Percentiles rank a stretch among this genome's conserved stretches.
Conservation (phyloP, 2,113 vertebrate species). For the Percina caprodes region DNA sequence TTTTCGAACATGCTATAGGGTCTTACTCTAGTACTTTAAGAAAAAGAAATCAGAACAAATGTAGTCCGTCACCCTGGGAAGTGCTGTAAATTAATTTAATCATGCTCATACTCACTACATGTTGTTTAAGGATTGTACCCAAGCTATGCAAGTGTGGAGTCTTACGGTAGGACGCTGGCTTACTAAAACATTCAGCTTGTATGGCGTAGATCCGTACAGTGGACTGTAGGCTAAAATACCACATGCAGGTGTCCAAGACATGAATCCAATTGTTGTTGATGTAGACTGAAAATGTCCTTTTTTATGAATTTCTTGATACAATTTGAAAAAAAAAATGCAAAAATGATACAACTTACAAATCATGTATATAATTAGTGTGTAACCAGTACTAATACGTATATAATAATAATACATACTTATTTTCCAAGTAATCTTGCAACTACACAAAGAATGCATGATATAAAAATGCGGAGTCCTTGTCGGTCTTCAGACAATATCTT, state of each 20-base stretch:
- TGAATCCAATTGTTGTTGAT: background rate
- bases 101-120: background rate
- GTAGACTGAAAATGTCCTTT: background rate
- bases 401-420: background rate
- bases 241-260: too few relatives aligned
- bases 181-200: background rate
- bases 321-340: too few relatives aligned
- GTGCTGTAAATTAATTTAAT: slow-evolving; percentile 34
- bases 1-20: slow-evolving; percentile 4
- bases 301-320: background rate
- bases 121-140: background rate
- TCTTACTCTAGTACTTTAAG: background rate
- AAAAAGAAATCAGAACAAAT: slow-evolving; percentile 13
- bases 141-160: background rate
- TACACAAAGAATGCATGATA: background rate
- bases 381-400: background rate
- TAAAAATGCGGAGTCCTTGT: background rate
- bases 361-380: background rate
- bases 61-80: slow-evolving; percentile 1
- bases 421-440: background rate
- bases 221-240: background rate
- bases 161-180: background rate
- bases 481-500: background rate
- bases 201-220: background rate
- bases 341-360: background rate